Base-by-base conservation (phyloP, 2,888 invertebrate genomes). In the Onchidella celtica region DNA sequence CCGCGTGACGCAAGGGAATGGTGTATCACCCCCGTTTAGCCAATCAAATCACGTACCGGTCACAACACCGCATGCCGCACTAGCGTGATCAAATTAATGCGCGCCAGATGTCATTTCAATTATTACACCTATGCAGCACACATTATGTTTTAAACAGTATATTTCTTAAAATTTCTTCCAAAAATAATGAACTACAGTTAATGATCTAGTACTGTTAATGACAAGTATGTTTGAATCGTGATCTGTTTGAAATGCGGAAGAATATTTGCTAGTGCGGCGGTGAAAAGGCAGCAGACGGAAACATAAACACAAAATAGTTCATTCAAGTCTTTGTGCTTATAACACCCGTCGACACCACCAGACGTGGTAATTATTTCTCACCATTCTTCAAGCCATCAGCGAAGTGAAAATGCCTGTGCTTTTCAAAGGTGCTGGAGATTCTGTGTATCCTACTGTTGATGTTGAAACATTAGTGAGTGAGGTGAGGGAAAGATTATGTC, bases 401-500 rank as follows among this genome's bases (percentile, higher is more conserved):
- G 27, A 1, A 9, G 9, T 36, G 1, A 63, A 75, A 40, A 75
- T 75, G 75, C 75, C 75, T 6, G 75, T 75, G 63, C 65, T 75
- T 17, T 47, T 75, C 21, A 75, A 75, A 75, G 65, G 47, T 63
- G 63, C 61, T n/a, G 63, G 29, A n/a, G 34, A 17, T 47, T 17
- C 40, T 11, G n/a, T 75, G n/a, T 75, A 65, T 27, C 47, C 78
- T 6, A 17, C 69, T 17, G 69, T 78, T 6, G 82, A 84, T 24
- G 77, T 84, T 36, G 84, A 84, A 63, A 66, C 66, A 27, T 65
- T 84, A 29, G 84, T 84, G 4, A 77, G 66, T 38, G 82, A 82
- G 59, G 82, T 84, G 6, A 73, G 82, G 36, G 84, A 84, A 29
- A 73, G 84, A 72, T 68, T 84, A 40, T 82, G 82, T 47, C 66